These are phyloP conservation scores for Pachypsylla venusta DNA, from an alignment of 1,140 invertebrate species.

Conservation along the genomic window DNA sequence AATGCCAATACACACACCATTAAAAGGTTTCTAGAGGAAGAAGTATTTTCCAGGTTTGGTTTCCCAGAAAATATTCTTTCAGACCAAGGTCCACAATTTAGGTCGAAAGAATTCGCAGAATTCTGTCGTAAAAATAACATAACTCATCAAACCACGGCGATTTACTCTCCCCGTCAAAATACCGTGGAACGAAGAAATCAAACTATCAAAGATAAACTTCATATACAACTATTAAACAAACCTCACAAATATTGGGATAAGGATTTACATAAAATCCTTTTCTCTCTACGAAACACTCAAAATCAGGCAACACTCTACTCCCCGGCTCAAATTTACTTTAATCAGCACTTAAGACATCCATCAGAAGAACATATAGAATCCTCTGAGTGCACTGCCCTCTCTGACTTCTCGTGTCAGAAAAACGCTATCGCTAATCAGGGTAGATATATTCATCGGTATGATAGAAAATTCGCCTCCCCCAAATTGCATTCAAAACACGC, in stretches of 20 bases:
- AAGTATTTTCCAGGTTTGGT: slow-evolving; percentile 11
- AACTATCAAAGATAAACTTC: background rate
- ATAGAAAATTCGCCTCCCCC: background rate
- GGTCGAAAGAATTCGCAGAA: background rate
- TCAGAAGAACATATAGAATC: background rate
- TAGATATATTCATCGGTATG: background rate
- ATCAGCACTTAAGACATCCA: background rate
- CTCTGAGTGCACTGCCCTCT: background rate
- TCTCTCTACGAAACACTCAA: background rate
- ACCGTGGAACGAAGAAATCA: background rate
- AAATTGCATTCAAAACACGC: background rate
- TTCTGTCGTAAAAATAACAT: background rate
- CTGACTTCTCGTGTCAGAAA: background rate
- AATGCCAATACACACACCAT: background rate
- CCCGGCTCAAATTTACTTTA: background rate
- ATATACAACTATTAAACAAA: background rate
- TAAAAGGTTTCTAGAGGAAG: background rate
- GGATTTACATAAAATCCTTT: background rate
- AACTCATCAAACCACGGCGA: background rate
- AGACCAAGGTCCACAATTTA: slow-evolving; percentile 3
- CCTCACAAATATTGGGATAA: background rate
- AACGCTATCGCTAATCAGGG: background rate
- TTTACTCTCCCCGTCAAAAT: background rate
- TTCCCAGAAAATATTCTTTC: background rate
- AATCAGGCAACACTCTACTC: background rate